Base-by-base conservation (phyloP, 1,140 invertebrate genomes). In the Hylaeus anthracinus region DNA sequence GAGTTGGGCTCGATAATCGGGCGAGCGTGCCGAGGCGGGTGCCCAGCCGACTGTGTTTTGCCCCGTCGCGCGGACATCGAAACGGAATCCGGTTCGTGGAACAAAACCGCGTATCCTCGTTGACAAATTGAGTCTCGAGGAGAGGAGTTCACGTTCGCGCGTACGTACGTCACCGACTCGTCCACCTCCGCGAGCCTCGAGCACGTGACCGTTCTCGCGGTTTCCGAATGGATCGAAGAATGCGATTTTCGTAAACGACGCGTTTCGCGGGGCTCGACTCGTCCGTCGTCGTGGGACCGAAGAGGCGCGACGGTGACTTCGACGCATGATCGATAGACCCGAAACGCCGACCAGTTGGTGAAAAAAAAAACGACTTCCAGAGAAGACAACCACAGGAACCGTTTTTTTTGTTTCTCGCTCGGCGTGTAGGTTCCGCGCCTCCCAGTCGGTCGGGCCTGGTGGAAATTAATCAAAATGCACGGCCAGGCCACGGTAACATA, bases 111-210 rank as follows among this genome's bases (percentile, higher is more conserved):
- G 85, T 80, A 84, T 87, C 88, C 80, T 81, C 84, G 83, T 92
- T 91, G 91, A 92, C 91, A 91, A 91, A 91, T 92, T 92, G 88
- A 92, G 87, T 90, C 77, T 60, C 81, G 78, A 67, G 70, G 73
- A 84, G 85, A 71, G 71, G 77, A 78, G 85, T 79, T 87, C 80
- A 70, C 84, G 79, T 85, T 86, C 82, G 72, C 82, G 81, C 85
- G 81, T 81, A 81, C 75, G 53, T 80, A 82, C 72, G 82, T 82
- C 75, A 82, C 76, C 67, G 64, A n/a, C n/a, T 41, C 53, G 45
- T 61, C 58, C 72, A 43, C 64, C 55, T 66, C 5, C 26, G 6
- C 26, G 26, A 1, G 8, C 6, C 60, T 39, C 60, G 5, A 9
- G 3, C 64, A 14, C 15, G 9, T 1, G 41, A 8, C 39, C 41